Percentiles rank a stretch among this genome's conserved stretches.
Conservation (phyloP, 2,113 vertebrate genomes). For the Mungos mungo region DNA sequence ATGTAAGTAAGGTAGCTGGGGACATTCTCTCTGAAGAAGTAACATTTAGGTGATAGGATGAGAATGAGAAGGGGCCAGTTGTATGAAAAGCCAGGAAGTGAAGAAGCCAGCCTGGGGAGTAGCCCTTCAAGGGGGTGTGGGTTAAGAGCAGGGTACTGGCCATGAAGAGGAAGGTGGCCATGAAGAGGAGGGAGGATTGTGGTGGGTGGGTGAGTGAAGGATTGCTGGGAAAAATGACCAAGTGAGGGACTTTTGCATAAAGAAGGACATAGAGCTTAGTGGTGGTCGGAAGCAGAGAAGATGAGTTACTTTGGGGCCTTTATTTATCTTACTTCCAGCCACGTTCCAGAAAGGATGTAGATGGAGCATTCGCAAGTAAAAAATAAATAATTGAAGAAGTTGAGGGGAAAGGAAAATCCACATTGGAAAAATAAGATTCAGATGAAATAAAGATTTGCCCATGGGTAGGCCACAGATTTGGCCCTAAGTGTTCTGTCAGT, state of each 20-base stretch:
- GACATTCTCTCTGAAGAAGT: neutral
- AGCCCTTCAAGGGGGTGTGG: accelerated
- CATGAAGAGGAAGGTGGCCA: accelerated
- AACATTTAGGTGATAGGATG: neutral
- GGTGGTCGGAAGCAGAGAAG: neutral
- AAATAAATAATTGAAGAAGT: neutral
- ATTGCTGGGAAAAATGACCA: neutral
- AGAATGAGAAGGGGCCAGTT: neutral
- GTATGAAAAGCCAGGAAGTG: neutral
- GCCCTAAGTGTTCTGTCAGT: neutral
- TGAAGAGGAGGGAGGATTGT: neutral
- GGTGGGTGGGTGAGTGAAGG: neutral
- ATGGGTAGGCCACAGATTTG: neutral
- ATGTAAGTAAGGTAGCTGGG: neutral
- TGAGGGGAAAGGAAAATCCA: neutral
- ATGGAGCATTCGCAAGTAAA: neutral
- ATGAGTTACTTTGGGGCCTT: neutral
- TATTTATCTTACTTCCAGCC: neutral
- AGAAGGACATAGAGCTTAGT: neutral
- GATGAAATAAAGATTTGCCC: neutral
- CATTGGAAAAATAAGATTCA: neutral
- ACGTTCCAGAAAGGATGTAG: neutral
- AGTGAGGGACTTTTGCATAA: neutral
- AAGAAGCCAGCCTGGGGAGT: neutral
- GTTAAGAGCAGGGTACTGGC: neutral